phyloP scores from a whole-genome alignment of 2,113 vertebrate species.

The Dolichotis patagonum region DNA sequence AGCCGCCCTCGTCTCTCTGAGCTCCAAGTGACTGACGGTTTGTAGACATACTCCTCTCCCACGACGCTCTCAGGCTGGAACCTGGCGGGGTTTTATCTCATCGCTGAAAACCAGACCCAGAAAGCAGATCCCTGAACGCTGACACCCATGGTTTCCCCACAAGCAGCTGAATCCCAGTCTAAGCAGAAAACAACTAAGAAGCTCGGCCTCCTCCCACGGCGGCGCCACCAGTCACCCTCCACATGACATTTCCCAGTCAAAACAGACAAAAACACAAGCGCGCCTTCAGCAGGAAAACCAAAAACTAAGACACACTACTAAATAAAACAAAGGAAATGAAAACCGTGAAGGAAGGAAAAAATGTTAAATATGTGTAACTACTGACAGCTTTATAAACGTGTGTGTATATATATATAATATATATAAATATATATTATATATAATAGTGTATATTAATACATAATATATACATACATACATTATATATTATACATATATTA shows the following conservation, averaged over 20 bases:
- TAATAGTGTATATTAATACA: too few species aligned
- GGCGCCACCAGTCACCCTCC: neutral
- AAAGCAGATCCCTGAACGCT: neutral
- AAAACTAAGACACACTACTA: slow-evolving; percentile 8
- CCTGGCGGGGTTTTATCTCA: neutral
- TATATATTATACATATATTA: too few species aligned
- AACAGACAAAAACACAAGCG: neutral
- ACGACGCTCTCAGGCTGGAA: neutral
- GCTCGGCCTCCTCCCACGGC: neutral
- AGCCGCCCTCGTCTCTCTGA: neutral
- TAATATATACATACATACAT: too few species aligned
- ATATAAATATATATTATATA: too few species aligned
- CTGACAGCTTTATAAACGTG: neutral
- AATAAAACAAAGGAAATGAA: slow-evolving; percentile 34
- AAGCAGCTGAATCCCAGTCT: neutral
- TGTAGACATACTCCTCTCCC: too few species aligned
- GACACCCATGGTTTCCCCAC: neutral
- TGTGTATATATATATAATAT: too few species aligned
- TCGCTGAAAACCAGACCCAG: neutral
- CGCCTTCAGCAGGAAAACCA: neutral
- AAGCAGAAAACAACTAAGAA: neutral
- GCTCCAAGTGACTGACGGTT: neutral
- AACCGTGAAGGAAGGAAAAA: neutral
- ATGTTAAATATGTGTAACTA: neutral
- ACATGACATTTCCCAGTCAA: neutral